Evolutionary conservation across 2,113 vertebrate species (phyloP), one percentile per base, ranked within the genome.

Genomic region (Synchiropus splendidus): DNA sequence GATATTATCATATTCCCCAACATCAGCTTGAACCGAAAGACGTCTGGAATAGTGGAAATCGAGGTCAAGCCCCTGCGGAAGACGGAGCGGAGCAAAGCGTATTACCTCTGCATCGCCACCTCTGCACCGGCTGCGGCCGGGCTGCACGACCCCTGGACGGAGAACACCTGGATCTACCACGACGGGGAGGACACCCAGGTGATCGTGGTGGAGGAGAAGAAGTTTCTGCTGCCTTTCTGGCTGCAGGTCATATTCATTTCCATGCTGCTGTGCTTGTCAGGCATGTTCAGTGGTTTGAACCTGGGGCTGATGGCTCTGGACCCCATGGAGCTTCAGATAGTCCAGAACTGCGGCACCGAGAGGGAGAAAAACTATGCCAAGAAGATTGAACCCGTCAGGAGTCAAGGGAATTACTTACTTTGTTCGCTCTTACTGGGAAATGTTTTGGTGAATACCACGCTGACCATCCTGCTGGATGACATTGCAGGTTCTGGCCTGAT

Each of bases 251-350:
- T 98, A 76, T 97, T 99, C 85, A 99, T 99, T 67, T 92, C 90
- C 34, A 89, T 98, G 73, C 59, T 99, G 36, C 82, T 99, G 5
- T 92, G 92, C 74, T 89, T 99, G 51, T 99, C 95, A 1, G 95
- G 95, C 18, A 99, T 99, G 95, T 99, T 99, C 83, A 98, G 94
- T 30, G 95, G 95, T 34, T 85, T 99, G 77, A 99, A 99, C 87
- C 78, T 99, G 82, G 95, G 95, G 45, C 89, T 99, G 18, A 99
- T 99, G 95, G 94, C 95, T 5, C 88, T 99, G 75, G 95, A 99
- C 78, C 95, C 95, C 55, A 99, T 99, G 95, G 95, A 99, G 80
- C 86, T 99, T 59, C 90, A 95, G 73, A 99, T 99, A 27, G 92
- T 99, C 44, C 95, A 99, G 85, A 99, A 99, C 83, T 99, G 95